Percentiles rank a stretch among this genome's conserved stretches.
These are phyloP conservation scores for Liolophura sinensis DNA, from an alignment of 1,140 invertebrate genomes.

Conservation along the genomic window DNA sequence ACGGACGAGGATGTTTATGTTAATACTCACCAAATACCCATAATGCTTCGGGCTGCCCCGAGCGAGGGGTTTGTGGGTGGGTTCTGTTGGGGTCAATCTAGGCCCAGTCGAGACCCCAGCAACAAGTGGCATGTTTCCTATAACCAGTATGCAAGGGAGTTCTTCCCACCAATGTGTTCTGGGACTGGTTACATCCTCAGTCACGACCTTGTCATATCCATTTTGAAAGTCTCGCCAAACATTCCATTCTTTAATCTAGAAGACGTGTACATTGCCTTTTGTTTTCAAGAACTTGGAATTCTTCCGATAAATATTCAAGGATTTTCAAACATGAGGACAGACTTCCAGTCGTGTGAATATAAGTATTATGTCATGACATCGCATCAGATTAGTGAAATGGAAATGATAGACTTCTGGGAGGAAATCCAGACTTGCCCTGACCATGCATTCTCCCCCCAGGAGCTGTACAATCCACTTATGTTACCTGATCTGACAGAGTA, in stretches of 20 bases:
- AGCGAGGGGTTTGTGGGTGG: constrained; percentile 18
- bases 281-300: constrained; percentile 21
- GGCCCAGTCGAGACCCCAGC: constrained; percentile 36
- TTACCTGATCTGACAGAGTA: constrained; percentile 3
- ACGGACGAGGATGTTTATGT: constrained; percentile 88
- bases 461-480: constrained; percentile 15
- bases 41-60: constrained; percentile 23
- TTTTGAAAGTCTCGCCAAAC: constrained; percentile 38
- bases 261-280: constrained; percentile 54
- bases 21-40: constrained; percentile 66
- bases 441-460: constrained; percentile 2
- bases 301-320: constrained; percentile 24
- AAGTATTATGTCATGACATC: constrained; percentile 29
- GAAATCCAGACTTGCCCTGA: constrained; percentile 11
- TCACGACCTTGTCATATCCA: constrained; percentile 38
- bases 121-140: constrained; percentile 56
- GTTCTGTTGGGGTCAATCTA: constrained; percentile 28
- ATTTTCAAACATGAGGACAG: constrained; percentile 20
- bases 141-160: constrained; percentile 39
- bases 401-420: constrained; percentile 20
- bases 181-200: constrained; percentile 57
- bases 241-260: constrained; percentile 53
- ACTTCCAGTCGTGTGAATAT: constrained; percentile 23
- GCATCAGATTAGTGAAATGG: constrained; percentile 16
- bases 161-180: constrained; percentile 56